Base-by-base conservation (phyloP, 2,797 vertebrate species). In the Scolopax rusticola region DNA sequence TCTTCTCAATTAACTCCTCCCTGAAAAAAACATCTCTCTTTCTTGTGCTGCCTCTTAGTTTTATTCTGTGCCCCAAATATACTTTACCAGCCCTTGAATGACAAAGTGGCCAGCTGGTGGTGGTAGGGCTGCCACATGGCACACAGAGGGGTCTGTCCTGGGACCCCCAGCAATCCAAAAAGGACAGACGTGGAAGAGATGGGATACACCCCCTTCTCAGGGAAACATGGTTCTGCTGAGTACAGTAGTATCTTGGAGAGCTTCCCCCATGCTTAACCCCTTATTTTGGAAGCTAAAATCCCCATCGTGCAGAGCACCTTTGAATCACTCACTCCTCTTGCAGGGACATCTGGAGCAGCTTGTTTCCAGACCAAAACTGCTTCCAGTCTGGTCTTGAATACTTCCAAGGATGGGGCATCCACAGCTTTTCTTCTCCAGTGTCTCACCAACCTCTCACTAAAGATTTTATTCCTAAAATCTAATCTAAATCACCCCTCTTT, bases 121-220 rank as follows among this genome's bases (percentile, higher is more conserved):
- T 36, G 15, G 60, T 12, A 68, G 36, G 60, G 40, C 53, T 67
- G 30, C 4, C 54, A 36, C 30, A 23, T 8, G 18, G 27, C 28
- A 43, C 1, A 0, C 36, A 33, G n/a, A 0, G 1, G 19, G 51
- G 25, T 25, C 27, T 64, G 50, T 64, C 57, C 64, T 23, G 56
- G 30, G 48, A 54, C 8, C 15, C 25, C 15, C 32, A n/a, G 61
- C 67, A 57, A 25, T 30, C 47, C 30, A 14, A 81, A 16, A 54
- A 20, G 36, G 23, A 48, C 27, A 61, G n/a, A 4, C 1, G 0
- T 32, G 50, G 60, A 69, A 27, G 36, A 81, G 16, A 28, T 32
- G 7, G 21, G 32, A 32, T 27, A 2, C 21, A 79, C 9, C 15
- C 6, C 25, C 15, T 60, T 12, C 17, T 18, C 41, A 23, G 54